These are phyloP conservation scores for Anolis sagrei DNA, from an alignment of 2,113 vertebrate genomes.

Conservation along the genomic window DNA sequence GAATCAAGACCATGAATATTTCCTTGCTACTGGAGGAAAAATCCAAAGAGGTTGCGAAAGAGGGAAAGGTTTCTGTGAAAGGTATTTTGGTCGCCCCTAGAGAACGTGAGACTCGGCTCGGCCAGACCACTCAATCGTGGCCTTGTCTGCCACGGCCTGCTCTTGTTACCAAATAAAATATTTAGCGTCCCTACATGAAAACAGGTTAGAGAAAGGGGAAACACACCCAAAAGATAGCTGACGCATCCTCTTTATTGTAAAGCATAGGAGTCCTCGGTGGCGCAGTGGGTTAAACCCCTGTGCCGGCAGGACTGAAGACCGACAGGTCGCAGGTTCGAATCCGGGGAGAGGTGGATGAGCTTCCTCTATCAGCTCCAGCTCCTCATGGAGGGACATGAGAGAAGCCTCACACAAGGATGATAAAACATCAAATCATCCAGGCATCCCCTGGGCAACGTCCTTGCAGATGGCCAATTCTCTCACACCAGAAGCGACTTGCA, in stretches of 20 bases:
- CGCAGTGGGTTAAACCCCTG: no score
- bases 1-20: background rate
- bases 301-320: no score
- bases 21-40: slow-evolving; percentile 35
- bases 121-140: slow-evolving; percentile 20
- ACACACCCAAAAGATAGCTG: slow-evolving; percentile 44
- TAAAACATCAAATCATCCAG: no score
- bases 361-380: no score
- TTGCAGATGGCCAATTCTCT: no score
- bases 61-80: slow-evolving; percentile 22
- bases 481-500: no score
- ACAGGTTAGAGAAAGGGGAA: slow-evolving; percentile 43
- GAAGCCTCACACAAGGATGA: no score
- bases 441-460: no score
- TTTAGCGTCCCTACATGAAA: slow-evolving; percentile 43
- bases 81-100: slow-evolving; percentile 18
- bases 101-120: slow-evolving; percentile 10
- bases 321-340: no score
- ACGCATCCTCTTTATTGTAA: slow-evolving; percentile 20
- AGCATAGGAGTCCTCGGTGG: no score
- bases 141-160: slow-evolving; percentile 31
- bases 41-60: background rate
- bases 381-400: no score
- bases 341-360: no score
- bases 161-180: slow-evolving; percentile 53